Conservation (phyloP, 2,888 invertebrate species). For the Acheta domesticus region DNA sequence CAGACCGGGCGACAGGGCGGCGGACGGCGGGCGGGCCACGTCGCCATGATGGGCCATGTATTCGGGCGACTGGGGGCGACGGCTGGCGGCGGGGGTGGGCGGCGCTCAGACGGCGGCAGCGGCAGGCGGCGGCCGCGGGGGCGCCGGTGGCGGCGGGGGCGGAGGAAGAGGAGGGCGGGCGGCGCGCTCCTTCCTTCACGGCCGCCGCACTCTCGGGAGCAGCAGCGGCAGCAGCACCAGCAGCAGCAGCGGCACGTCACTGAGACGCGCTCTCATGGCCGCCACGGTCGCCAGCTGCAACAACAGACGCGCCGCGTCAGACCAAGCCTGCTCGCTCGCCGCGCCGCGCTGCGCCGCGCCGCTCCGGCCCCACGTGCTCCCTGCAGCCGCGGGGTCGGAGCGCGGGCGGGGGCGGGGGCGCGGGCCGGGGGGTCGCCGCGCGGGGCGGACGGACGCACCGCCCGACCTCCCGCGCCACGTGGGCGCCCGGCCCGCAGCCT, state of each 20-base stretch:
- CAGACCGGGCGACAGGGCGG: constrained; percentile 28
- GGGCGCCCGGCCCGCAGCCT: too few species aligned
- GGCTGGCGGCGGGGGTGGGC: background rate
- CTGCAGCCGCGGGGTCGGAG: too few species aligned
- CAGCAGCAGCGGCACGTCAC: constrained; percentile 5
- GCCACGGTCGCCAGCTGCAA: constrained; percentile 29
- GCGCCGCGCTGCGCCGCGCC: too few species aligned
- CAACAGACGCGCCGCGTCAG: constrained; percentile 19
- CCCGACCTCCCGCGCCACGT: too few species aligned
- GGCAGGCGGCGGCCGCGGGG: background rate
- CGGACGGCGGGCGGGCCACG: constrained; percentile 33
- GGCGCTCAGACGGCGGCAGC: background rate
- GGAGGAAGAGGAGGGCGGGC: background rate
- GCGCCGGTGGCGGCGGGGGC: background rate
- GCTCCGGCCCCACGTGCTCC: too few species aligned
- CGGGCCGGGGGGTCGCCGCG: too few species aligned
- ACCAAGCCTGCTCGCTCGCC: too few species aligned
- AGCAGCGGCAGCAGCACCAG: background rate
- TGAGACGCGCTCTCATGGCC: constrained; percentile 7
- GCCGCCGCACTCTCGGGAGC: background rate
- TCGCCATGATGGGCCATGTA: constrained; percentile 38
- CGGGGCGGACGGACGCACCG: too few species aligned
- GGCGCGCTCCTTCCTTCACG: constrained; percentile 1
- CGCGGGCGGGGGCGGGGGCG: too few species aligned
- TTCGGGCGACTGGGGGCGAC: constrained; percentile 18